A percentile compares a stretch with the other conserved stretches of the same genome.
Evolutionary conservation across 2,797 vertebrate species (phyloP).

Genomic region (Lithobates sylvaticus): DNA sequence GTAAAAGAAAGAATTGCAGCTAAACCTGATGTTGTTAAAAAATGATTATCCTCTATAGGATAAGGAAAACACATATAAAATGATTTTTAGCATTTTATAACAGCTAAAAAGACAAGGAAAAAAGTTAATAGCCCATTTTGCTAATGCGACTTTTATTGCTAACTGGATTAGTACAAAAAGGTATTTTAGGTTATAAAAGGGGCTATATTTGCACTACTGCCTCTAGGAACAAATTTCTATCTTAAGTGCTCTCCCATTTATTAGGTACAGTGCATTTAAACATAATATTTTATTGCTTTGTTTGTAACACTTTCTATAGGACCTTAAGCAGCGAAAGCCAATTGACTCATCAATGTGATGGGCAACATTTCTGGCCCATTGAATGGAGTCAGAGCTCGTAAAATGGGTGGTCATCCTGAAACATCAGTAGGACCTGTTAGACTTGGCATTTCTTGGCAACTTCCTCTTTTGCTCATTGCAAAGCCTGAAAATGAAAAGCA

Average conservation of each 20-base stretch:
- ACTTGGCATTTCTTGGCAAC: too few species aligned
- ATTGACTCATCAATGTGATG: too few species aligned
- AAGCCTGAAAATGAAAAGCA: too few species aligned
- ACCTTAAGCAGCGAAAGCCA: too few species aligned
- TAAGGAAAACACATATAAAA: conserved; percentile 25
- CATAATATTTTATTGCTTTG: too few species aligned
- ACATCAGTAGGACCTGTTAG: too few species aligned
- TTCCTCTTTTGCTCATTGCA: too few species aligned
- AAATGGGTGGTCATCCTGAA: too few species aligned
- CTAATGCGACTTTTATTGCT: conserved; percentile 45
- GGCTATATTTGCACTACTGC: neutral
- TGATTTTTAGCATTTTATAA: conserved; percentile 13
- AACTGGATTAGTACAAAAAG: conserved; percentile 2
- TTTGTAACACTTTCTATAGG: too few species aligned
- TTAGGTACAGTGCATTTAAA: too few species aligned
- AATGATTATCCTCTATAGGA: conserved; percentile 27
- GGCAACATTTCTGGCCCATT: too few species aligned
- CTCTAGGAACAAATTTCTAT: neutral
- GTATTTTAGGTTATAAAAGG: conserved; percentile 2
- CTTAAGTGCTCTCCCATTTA: neutral
- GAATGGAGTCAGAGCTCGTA: too few species aligned
- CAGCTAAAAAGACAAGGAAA: conserved; percentile 45
- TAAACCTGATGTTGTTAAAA: conserved; percentile 27
- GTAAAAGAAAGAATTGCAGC: conserved; percentile 29
- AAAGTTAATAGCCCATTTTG: conserved; percentile 43